A percentile compares a stretch with the other conserved stretches of the same genome.
Evolutionary conservation across 2,113 vertebrate genomes (phyloP).

Genomic region (Mus spicilegus): DNA sequence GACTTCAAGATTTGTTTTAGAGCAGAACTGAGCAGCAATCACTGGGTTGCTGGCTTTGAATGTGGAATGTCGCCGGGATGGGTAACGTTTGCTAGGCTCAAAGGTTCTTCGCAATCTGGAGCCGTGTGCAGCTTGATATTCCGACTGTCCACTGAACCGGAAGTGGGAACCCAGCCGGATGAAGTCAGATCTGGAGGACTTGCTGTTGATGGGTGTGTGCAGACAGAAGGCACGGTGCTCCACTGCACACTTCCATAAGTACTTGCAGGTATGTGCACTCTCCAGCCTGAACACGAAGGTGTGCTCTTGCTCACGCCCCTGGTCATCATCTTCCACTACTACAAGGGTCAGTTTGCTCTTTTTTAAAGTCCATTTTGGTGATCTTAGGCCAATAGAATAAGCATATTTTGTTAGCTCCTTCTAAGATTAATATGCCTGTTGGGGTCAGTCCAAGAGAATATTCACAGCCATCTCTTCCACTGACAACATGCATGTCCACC

Average conservation of each 20-base stretch:
- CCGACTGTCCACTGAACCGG: conserved; percentile 97
- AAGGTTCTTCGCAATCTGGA: conserved; percentile 94
- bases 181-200: conserved; percentile 92
- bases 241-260: conserved; percentile 98
- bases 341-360: conserved; percentile 96
- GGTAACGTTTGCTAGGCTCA: conserved; percentile 98
- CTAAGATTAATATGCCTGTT: no score
- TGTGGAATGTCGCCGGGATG: conserved; percentile 95
- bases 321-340: conserved; percentile 98
- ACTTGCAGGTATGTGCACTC: conserved; percentile 95
- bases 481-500: no score
- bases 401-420: no score
- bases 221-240: conserved; percentile 98
- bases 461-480: no score
- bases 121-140: conserved; percentile 96
- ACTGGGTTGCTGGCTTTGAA: conserved; percentile 86
- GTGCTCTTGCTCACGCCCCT: conserved; percentile 98
- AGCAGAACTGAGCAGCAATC: no score
- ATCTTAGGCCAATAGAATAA: conserved; percentile 93
- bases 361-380: conserved; percentile 97
- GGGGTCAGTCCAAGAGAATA: no score
- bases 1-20: no score
- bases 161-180: conserved; percentile 96
- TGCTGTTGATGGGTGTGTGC: conserved; percentile 91
- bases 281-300: conserved; percentile 98